Percentiles rank a stretch among this genome's conserved stretches.
Evolutionary conservation across 2,797 vertebrate species (phyloP).

Genomic region (Neosilurus hyrtlii): DNA sequence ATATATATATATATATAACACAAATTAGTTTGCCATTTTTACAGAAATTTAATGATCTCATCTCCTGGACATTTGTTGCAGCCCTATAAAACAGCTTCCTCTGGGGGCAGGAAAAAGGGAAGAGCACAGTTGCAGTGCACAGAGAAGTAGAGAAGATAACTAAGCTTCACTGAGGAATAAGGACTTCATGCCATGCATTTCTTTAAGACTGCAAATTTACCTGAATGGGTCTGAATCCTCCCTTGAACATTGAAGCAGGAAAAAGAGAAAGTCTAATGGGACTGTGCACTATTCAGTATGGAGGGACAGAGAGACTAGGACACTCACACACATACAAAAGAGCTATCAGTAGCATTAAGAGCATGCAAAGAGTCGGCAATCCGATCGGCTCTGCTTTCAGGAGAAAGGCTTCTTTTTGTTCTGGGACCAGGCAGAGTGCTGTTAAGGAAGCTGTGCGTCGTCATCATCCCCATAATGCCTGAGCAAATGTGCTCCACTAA

Average conservation of each 20-base stretch:
- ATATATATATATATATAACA: too few relatives aligned
- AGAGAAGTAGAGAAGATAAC: slow-evolving; percentile 44
- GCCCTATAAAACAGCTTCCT: slow-evolving; percentile 14
- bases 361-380: slow-evolving; percentile 44
- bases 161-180: slow-evolving; percentile 30
- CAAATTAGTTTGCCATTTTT: background rate
- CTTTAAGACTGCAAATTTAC: slow-evolving; percentile 67
- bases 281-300: slow-evolving; percentile 73
- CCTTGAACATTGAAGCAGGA: slow-evolving; percentile 96
- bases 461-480: slow-evolving; percentile 38
- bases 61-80: slow-evolving; percentile 7
- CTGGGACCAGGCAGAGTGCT: slow-evolving; percentile 22
- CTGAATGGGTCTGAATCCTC: slow-evolving; percentile 99
- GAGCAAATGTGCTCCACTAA: slow-evolving; percentile 45
- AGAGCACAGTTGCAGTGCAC: slow-evolving; percentile 59
- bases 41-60: background rate
- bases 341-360: slow-evolving; percentile 28
- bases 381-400: slow-evolving; percentile 26
- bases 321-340: slow-evolving; percentile 39
- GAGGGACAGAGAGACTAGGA: slow-evolving; percentile 54
- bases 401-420: background rate
- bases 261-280: slow-evolving; percentile 95
- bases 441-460: slow-evolving; percentile 32
- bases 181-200: slow-evolving; percentile 75
- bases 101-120: slow-evolving; percentile 59